phyloP scores from a whole-genome alignment of 1,140 invertebrate species.

The Pentalonia nigronervosa region DNA sequence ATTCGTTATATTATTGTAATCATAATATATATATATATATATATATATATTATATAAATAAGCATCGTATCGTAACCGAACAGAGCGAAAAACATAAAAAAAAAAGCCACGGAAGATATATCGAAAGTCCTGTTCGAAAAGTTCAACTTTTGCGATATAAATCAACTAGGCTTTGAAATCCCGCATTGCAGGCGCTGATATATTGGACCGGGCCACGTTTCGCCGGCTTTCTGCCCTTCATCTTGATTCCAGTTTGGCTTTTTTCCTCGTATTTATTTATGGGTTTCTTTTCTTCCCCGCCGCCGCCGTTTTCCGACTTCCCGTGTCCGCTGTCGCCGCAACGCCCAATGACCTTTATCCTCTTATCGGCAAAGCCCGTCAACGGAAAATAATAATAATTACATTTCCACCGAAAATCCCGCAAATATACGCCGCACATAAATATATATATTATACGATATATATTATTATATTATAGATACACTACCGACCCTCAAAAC shows the following conservation, averaged over 20 bases:
- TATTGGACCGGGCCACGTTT: slow-evolving; percentile 58
- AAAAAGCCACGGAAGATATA: slow-evolving; percentile 51
- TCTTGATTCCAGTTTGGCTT: slow-evolving; percentile 58
- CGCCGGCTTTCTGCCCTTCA: slow-evolving; percentile 56
- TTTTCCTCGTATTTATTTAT: slow-evolving; percentile 57
- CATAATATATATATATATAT: slow-evolving; percentile 29
- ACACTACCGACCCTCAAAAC: background rate
- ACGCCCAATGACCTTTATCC: slow-evolving; percentile 53
- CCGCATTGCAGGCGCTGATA: slow-evolving; percentile 58
- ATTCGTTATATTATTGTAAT: slow-evolving; percentile 28
- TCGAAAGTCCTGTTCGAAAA: slow-evolving; percentile 57
- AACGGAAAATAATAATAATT: slow-evolving; percentile 46
- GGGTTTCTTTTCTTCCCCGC: background rate
- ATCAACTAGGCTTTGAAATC: slow-evolving; percentile 58
- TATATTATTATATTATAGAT: background rate
- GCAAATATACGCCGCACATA: background rate
- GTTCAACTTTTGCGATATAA: slow-evolving; percentile 58
- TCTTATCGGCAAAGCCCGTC: slow-evolving; percentile 49
- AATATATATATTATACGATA: slow-evolving; percentile 17
- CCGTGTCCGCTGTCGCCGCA: slow-evolving; percentile 14
- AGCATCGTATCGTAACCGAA: slow-evolving; percentile 42
- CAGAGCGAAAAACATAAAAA: slow-evolving; percentile 51
- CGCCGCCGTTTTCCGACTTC: background rate
- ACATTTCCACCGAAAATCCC: slow-evolving; percentile 33
- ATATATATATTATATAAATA: slow-evolving; percentile 39